Percentiles rank a stretch among this genome's conserved stretches.
These are phyloP conservation scores for Scomber colias DNA, from an alignment of 2,113 vertebrate genomes.

Conservation along the genomic window DNA sequence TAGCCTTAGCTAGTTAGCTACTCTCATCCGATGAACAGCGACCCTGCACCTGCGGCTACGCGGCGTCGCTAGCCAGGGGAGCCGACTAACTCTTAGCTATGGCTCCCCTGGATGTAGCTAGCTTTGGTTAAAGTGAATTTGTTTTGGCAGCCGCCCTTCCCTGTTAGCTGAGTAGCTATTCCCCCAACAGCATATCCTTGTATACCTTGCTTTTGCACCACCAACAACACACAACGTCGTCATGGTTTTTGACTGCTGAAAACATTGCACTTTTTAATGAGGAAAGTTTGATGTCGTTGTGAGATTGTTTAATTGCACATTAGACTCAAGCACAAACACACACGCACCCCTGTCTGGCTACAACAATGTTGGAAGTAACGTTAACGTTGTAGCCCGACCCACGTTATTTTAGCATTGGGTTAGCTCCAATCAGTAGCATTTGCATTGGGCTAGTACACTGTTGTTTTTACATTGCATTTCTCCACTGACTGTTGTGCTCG, in stretches of 20 bases:
- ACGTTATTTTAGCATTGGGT: constrained; percentile 13
- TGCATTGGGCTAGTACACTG: not conserved
- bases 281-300: constrained; percentile 38
- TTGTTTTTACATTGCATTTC: not conserved
- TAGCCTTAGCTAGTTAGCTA: constrained; percentile 58
- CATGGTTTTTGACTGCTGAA: constrained; percentile 46
- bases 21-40: constrained; percentile 52
- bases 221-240: constrained; percentile 66
- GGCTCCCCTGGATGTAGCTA: not conserved
- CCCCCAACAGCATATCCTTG: constrained; percentile 12
- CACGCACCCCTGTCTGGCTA: not conserved
- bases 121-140: not conserved
- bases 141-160: constrained; percentile 41
- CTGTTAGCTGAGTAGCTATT: constrained; percentile 31
- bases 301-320: not conserved
- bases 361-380: constrained; percentile 33
- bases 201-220: constrained; percentile 38
- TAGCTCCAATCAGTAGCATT: not conserved
- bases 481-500: not conserved
- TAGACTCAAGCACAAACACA: not conserved
- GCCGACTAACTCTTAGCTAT: not conserved
- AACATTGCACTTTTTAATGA: constrained; percentile 8
- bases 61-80: constrained; percentile 5
- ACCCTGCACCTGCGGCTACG: constrained; percentile 75
- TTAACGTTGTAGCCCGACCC: constrained; percentile 10